Evolutionary conservation across 2,888 invertebrate genomes (phyloP).

Genomic region (Microplitis manilae): DNA sequence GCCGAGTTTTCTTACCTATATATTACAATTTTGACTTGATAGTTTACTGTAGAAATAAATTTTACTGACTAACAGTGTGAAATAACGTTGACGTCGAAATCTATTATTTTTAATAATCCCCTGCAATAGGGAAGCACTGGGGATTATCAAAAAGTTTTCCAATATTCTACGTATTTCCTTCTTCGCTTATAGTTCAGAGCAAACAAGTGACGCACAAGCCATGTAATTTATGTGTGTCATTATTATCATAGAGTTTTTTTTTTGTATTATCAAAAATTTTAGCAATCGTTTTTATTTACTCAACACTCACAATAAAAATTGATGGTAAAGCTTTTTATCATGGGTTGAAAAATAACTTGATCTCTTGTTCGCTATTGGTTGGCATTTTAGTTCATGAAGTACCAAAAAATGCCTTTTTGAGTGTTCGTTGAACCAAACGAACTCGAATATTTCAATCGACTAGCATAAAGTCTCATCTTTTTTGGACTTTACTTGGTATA

Average conservation of each 20-base stretch:
- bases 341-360: background rate
- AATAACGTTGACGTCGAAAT: conserved; percentile 30
- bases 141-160: conserved; percentile 35
- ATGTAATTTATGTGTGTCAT: background rate
- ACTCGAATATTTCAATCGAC: conserved; percentile 52
- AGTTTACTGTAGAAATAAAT: conserved; percentile 3
- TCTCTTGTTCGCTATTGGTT: background rate
- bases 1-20: too few species aligned
- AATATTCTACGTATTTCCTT: conserved; percentile 44
- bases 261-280: background rate
- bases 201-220: conserved; percentile 16
- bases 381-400: background rate
- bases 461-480: conserved; percentile 28
- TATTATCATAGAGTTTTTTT: conserved; percentile 9
- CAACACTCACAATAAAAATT: background rate
- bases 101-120: conserved; percentile 43
- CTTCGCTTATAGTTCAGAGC: conserved; percentile 27
- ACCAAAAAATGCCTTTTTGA: conserved; percentile 25
- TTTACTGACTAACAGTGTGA: background rate
- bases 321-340: background rate
- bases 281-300: conserved; percentile 3
- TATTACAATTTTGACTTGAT: too few species aligned
- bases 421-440: conserved; percentile 33
- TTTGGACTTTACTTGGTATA: background rate
- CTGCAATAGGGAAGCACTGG: conserved; percentile 26